Evolutionary conservation across 1,140 invertebrate genomes (phyloP).

Genomic region (Cephus cinctus): DNA sequence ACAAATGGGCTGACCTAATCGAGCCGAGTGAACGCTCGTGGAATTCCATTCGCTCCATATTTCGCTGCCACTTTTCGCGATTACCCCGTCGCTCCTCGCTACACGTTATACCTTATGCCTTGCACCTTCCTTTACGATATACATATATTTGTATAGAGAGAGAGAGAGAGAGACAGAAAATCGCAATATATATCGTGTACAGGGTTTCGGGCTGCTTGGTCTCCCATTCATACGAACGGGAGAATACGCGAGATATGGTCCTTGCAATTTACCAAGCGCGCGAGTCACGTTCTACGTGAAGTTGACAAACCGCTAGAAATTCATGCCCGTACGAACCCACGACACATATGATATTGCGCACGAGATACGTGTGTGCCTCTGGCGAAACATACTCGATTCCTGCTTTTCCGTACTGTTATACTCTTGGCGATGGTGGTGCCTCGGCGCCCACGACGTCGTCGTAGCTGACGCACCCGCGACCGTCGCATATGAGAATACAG

Average conservation of each 20-base stretch:
- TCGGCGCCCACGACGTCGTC: no score
- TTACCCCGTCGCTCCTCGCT: no score
- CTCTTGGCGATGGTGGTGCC: not conserved
- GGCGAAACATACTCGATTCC: conserved; percentile 20
- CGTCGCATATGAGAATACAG: conserved; percentile 6
- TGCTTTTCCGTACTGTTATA: conserved; percentile 2
- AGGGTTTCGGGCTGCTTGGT: no score
- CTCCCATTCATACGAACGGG: no score
- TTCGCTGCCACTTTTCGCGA: conserved; percentile 28
- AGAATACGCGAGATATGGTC: no score
- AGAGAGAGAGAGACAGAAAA: no score
- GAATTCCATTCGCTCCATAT: conserved; percentile 33
- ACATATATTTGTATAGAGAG: no score
- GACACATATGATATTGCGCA: conserved; percentile 11
- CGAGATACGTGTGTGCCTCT: conserved; percentile 16
- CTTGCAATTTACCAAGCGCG: no score
- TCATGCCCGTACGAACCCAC: not conserved
- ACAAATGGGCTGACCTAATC: conserved; percentile 39
- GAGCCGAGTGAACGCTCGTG: conserved; percentile 43
- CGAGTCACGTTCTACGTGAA: conserved; percentile 1
- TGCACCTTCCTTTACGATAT: no score
- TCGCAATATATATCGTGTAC: no score
- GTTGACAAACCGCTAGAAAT: conserved; percentile 16
- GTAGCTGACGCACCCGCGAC: not conserved
- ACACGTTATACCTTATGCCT: no score